These are phyloP conservation scores for Atractosteus spatula DNA, from an alignment of 2,113 vertebrate genomes.

Conservation along the genomic window DNA sequence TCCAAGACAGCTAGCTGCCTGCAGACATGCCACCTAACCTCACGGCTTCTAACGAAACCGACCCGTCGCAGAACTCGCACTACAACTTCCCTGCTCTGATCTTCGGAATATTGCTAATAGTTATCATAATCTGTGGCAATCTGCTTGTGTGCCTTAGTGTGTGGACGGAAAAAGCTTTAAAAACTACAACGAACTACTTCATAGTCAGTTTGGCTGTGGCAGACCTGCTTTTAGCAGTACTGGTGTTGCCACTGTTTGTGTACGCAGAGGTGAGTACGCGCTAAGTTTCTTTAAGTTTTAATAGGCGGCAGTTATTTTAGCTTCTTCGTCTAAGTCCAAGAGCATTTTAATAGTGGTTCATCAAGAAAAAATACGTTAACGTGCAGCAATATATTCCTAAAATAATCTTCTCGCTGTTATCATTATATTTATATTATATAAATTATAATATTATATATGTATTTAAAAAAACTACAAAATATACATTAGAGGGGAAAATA, in stretches of 20 bases:
- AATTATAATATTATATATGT: neutral
- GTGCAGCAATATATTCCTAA: too few species aligned
- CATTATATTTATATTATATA: neutral
- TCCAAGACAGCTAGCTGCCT: constrained; percentile 18
- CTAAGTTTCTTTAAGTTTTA: neutral
- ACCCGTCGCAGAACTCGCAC: constrained; percentile 17
- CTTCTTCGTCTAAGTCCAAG: too few species aligned
- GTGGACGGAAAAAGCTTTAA: constrained; percentile 81
- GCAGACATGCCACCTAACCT: constrained; percentile 51
- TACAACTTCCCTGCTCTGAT: constrained; percentile 70
- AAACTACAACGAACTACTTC: constrained; percentile 94
- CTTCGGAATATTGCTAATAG: constrained; percentile 78
- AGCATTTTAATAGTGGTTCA: too few species aligned
- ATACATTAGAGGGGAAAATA: too few species aligned
- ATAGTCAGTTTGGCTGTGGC: constrained; percentile 88
- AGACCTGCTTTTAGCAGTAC: constrained; percentile 81
- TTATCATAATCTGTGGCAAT: constrained; percentile 77
- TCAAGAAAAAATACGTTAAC: too few species aligned
- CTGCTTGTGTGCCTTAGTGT: constrained; percentile 87
- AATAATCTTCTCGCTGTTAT: neutral
- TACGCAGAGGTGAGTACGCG: constrained; percentile 81
- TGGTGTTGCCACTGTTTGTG: constrained; percentile 89
- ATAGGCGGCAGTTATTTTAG: too few species aligned
- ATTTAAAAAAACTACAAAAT: neutral
- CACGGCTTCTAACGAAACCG: constrained; percentile 37